Percentiles rank a stretch among this genome's conserved stretches.
phyloP scores from a whole-genome alignment of 2,888 invertebrate species.

The Ormyrus pomaceus region DNA sequence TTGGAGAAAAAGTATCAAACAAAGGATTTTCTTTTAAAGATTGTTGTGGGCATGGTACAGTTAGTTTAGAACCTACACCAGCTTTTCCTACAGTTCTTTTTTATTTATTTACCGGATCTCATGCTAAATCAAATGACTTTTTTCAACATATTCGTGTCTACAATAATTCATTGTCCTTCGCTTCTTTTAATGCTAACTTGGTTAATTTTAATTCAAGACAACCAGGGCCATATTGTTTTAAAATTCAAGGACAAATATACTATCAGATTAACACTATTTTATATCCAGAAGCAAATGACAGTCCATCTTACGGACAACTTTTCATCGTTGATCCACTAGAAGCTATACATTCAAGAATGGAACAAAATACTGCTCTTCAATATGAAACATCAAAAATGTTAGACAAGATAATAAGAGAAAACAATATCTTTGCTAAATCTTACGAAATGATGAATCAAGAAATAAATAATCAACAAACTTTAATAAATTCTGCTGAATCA shows the following conservation, averaged over 20 bases:
- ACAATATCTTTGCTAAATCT: conserved; percentile 30
- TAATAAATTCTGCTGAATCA: neutral
- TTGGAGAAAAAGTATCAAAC: neutral
- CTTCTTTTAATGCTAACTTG: conserved; percentile 17
- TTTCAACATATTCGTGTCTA: conserved; percentile 45
- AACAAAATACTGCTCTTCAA: neutral
- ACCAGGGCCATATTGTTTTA: too few species aligned
- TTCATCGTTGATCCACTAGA: conserved; percentile 55
- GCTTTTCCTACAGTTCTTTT: too few species aligned
- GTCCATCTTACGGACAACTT: conserved; percentile 54
- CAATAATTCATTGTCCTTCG: conserved; percentile 57
- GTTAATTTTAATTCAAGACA: neutral
- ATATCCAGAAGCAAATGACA: conserved; percentile 51
- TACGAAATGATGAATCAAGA: conserved; percentile 32
- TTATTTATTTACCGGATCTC: too few species aligned
- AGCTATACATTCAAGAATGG: conserved; percentile 43
- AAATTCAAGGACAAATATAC: too few species aligned
- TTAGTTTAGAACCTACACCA: too few species aligned
- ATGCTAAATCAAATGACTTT: conserved; percentile 20
- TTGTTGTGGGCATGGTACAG: too few species aligned
- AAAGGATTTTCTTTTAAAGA: conserved; percentile 8
- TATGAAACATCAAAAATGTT: conserved; percentile 18
- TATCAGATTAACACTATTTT: too few species aligned
- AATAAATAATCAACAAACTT: neutral
- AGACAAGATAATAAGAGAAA: conserved; percentile 20